phyloP scores from a whole-genome alignment of 2,888 invertebrate genomes.

The Cremastobaeus sp. region DNA sequence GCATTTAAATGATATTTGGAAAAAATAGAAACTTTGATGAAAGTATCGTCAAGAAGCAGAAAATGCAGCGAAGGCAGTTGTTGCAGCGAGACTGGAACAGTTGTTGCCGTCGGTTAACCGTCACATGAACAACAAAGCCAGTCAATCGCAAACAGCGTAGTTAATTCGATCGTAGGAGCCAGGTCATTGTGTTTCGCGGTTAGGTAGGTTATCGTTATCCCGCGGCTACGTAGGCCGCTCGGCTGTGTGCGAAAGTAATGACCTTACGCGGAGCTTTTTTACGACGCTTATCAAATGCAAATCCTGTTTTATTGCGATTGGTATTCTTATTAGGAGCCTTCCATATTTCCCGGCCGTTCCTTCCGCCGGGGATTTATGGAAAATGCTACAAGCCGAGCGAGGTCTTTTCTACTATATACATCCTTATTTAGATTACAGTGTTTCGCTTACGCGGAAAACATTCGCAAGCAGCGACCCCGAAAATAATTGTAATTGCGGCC shows the following conservation, averaged over 20 bases:
- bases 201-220: conserved; percentile 56
- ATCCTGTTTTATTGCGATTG: conserved; percentile 77
- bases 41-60: conserved; percentile 33
- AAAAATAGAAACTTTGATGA: conserved; percentile 6
- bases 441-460: conserved; percentile 51
- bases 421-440: conserved; percentile 68
- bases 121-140: conserved; percentile 46
- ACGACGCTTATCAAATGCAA: conserved; percentile 76
- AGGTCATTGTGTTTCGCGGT: conserved; percentile 42
- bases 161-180: conserved; percentile 59
- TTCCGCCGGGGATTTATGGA: conserved; percentile 70
- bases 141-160: conserved; percentile 48
- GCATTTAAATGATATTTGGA: no score
- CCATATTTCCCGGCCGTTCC: conserved; percentile 55
- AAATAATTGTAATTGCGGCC: conserved; percentile 47
- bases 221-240: conserved; percentile 55
- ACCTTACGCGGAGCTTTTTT: conserved; percentile 73
- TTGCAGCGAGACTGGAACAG: no score
- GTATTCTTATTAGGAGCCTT: conserved; percentile 72
- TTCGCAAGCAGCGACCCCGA: conserved; percentile 38
- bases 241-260: conserved; percentile 64
- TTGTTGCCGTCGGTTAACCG: conserved; percentile 37
- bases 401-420: conserved; percentile 62
- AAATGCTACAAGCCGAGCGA: conserved; percentile 64
- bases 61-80: no score